Percentiles rank a stretch among this genome's conserved stretches.
Conservation (phyloP, 2,797 vertebrate species). For the Microctenopoma stevenorrisi region DNA sequence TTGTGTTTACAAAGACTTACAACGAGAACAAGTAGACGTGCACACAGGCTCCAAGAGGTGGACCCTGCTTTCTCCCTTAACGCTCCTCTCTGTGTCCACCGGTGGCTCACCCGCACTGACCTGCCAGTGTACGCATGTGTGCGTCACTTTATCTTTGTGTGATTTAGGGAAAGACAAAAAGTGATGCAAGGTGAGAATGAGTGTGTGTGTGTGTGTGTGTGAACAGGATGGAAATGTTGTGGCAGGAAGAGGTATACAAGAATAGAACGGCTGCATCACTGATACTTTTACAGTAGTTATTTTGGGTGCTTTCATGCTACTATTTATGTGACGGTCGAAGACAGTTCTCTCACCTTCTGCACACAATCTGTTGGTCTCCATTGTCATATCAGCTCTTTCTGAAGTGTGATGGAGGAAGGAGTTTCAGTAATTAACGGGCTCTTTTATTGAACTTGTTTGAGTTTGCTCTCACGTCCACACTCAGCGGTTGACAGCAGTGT, state of each 20-base stretch:
- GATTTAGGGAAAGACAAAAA: conserved; percentile 31
- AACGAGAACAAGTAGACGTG: conserved; percentile 11
- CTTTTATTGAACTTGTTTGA: conserved; percentile 10
- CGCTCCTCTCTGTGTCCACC: not conserved
- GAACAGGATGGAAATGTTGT: conserved; percentile 18
- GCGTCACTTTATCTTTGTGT: conserved; percentile 13
- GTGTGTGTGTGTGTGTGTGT: conserved; percentile 7
- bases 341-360: conserved; percentile 4
- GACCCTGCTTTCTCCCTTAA: not conserved
- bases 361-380: not conserved
- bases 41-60: conserved; percentile 8
- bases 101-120: conserved; percentile 19
- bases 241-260: conserved; percentile 8
- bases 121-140: conserved; percentile 1
- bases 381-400: not conserved
- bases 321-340: conserved; percentile 33
- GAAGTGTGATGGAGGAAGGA: conserved; percentile 26
- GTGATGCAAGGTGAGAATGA: not conserved
- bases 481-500: conserved; percentile 32
- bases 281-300: conserved; percentile 25
- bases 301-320: conserved; percentile 29
- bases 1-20: conserved; percentile 23
- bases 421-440: conserved; percentile 19
- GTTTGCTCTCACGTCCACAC: conserved; percentile 27
- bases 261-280: conserved; percentile 24